Conservation (phyloP, 1,140 invertebrate species). For the Probaryconus sp. region DNA sequence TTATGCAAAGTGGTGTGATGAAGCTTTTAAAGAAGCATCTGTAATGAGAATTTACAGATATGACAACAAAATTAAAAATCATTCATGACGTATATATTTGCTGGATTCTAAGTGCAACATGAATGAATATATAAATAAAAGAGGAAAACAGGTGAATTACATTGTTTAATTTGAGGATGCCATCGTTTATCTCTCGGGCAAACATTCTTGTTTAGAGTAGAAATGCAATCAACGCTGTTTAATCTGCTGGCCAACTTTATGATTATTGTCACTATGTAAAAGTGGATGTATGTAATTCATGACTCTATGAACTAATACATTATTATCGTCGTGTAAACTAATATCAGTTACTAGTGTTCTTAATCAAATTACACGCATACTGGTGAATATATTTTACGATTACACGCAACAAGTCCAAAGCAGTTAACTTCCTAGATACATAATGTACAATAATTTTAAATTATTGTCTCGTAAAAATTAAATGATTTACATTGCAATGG, state of each 20-base stretch:
- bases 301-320: constrained; percentile 2
- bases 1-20: too few species aligned
- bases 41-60: too few species aligned
- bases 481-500: neutral
- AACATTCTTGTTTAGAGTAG: constrained; percentile 35
- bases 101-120: too few species aligned
- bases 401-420: constrained; percentile 23
- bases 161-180: constrained; percentile 21
- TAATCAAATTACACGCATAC: constrained; percentile 23
- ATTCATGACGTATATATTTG: too few species aligned
- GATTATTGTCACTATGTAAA: constrained; percentile 36
- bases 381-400: constrained; percentile 33
- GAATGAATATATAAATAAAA: constrained; percentile 19
- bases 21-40: too few species aligned
- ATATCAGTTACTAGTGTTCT: constrained; percentile 23
- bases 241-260: constrained; percentile 28
- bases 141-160: neutral
- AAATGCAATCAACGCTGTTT: constrained; percentile 36
- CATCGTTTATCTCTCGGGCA: constrained; percentile 14
- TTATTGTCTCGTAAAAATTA: neutral
- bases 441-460: neutral
- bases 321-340: constrained; percentile 26
- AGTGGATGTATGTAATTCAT: constrained; percentile 35
- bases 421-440: constrained; percentile 5
- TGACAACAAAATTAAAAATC: too few species aligned